Base-by-base conservation (phyloP, 1,140 invertebrate species). In the Tribolium madens region DNA sequence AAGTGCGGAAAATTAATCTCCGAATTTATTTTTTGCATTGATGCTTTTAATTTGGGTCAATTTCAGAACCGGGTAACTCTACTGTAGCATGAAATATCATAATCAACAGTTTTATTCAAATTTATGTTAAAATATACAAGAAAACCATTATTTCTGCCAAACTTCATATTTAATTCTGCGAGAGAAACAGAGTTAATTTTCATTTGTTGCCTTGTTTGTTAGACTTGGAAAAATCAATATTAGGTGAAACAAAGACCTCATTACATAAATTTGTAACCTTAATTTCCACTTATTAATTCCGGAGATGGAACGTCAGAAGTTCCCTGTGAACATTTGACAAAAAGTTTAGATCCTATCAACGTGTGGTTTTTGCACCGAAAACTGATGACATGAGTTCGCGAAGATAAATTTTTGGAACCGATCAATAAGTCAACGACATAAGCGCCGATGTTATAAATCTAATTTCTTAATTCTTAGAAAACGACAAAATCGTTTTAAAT, bases 61-160 rank as follows among this genome's bases (percentile, higher is more conserved):
- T 42, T 42, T 42, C 7, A 36, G 26, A 31, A 31, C 6, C 26
- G 26, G 6, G 26, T 36, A 36, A 36, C 36, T n/a, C 36, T 10
- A 21, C 18, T 57, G 15, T 57, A 57, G 15, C 52, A 57, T 14
- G 57, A 36, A 64, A 64, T 33, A 64, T 33, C 21, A 64, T 64
- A 33, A 64, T 64, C 57, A 64, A 64, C 26, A 14, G 57, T 64
- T 64, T 64, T 33, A 31, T 64, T 64, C 57, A 33, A 33, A 64
- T 64, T 64, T 64, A 64, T 64, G 57, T 36, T 64, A 33, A 64
- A 64, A 33, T 64, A 64, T 64, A 13, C 14, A 18, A 64, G 57
- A 14, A 64, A 64, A 33, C 26, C 26, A 64, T 64, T 33, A 64
- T 14, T 64, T 64, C 26, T 26, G 4, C 21, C 57, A 15, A 50